Percentiles rank a stretch among this genome's conserved stretches.
phyloP scores from a whole-genome alignment of 92 coral and sea anemone species.

The Epizoanthus ramosus region DNA sequence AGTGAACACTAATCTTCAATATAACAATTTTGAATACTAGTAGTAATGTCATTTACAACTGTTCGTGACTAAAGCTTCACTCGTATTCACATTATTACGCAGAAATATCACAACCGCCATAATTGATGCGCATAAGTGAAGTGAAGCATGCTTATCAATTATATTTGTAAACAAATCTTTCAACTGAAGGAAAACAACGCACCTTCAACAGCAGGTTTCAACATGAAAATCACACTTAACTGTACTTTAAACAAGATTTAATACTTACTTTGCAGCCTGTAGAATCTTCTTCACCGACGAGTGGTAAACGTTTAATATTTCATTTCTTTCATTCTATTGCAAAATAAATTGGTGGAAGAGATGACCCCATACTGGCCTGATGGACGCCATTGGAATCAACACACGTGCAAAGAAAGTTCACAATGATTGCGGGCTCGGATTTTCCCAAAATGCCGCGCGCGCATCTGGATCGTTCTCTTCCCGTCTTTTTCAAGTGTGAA shows the following conservation, averaged over 20 bases:
- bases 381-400: not conserved
- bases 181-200: not conserved
- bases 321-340: not conserved
- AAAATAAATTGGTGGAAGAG: not conserved
- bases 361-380: not conserved
- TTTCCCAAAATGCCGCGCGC: conserved; percentile 80
- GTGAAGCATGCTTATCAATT: not conserved
- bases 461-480: conserved; percentile 73
- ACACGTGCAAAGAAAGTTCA: conserved; percentile 60
- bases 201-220: not conserved
- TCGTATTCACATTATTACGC: not conserved
- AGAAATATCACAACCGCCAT: not conserved
- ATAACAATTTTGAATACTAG: too few relatives aligned
- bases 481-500: conserved; percentile 60
- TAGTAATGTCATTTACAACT: not conserved
- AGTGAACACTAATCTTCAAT: too few relatives aligned
- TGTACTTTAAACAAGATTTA: not conserved
- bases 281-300: not conserved
- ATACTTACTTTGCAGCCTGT: conserved; percentile 8
- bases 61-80: not conserved
- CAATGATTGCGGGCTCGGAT: conserved; percentile 67
- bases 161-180: not conserved
- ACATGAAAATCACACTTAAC: not conserved
- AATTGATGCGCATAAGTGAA: not conserved
- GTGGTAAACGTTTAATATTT: not conserved